Conservation (phyloP, 2,888 invertebrate species). For the Aphodius sticticus region DNA sequence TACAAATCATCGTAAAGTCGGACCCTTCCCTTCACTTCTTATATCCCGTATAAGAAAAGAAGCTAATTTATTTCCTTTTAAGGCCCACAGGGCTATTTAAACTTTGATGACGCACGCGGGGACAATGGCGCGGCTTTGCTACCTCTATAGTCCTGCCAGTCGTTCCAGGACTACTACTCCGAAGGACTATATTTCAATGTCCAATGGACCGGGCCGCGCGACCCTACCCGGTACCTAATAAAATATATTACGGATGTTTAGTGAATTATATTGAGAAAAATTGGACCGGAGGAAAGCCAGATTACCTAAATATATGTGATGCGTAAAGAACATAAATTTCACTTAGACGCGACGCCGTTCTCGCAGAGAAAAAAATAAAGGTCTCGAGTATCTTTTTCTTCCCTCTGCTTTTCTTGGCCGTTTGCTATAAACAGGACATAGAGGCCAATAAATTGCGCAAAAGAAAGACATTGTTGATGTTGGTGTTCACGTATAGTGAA, state of each 20-base stretch:
- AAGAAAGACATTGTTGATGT: not conserved
- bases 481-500: not conserved
- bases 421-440: not conserved
- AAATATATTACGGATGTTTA: slow-evolving; percentile 60
- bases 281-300: slow-evolving; percentile 58
- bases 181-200: slow-evolving; percentile 24
- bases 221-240: slow-evolving; percentile 48
- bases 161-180: not conserved
- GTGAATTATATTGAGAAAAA: slow-evolving; percentile 60
- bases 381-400: slow-evolving; percentile 38
- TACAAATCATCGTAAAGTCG: slow-evolving; percentile 25
- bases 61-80: slow-evolving; percentile 4
- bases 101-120: slow-evolving; percentile 4
- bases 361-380: slow-evolving; percentile 46
- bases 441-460: slow-evolving; percentile 5
- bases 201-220: slow-evolving; percentile 17
- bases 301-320: slow-evolving; percentile 60
- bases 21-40: not conserved
- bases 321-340: slow-evolving; percentile 57
- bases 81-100: slow-evolving; percentile 4
- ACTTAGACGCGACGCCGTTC: slow-evolving; percentile 43
- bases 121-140: not conserved
- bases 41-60: not conserved
- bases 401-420: slow-evolving; percentile 10
- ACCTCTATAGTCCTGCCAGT: not conserved